Evolutionary conservation across 2,888 invertebrate genomes (phyloP), one percentile per base, ranked within the genome.

Genomic region (Tanypteryx hageni): DNA sequence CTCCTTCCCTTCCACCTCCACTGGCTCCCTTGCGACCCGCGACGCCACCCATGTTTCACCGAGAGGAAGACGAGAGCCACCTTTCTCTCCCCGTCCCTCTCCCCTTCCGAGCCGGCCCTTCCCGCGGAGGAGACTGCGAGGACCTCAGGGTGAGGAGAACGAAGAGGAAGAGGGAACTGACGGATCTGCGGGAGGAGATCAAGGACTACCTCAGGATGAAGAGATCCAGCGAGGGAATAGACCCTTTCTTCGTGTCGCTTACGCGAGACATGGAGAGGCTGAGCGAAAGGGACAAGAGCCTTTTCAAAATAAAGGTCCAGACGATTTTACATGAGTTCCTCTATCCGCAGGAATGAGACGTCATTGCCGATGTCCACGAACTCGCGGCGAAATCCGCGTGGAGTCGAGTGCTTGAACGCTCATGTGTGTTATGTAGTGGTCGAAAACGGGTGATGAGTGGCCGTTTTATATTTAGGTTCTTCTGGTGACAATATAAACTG

Each of bases 261-360:
- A 64, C 89, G 9, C 61, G 64, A 44, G 89, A 89, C 64, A 89
- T 89, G 89, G 31, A 44, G 44, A 89, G 64, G 64, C 27, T 89
- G 56, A 89, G 44, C 89, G 89, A 89, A 18, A 89, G 64, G 64
- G 89, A 89, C 89, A 61, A 89, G 64, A 89, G 89, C 64, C 61
- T 89, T 31, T 68, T 89, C 64, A 89, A 89, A 64, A 31, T 89
- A 89, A 61, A 61, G 27, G 89, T 89, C 61, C 89, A 89, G 16
- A 61, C 44, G 27, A 61, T 44, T 58, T n/a, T 89, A 44, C 89
- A 89, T 64, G 89, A 89, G 64, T 89, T 89, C n/a, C 89, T 89
- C 44, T 44, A 44, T 44, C 44, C 44, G 44, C 44, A 44, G 44
- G 44, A 44, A 44, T 44, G 44, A 44, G 44, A 44, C 44, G 44